Percentiles rank a stretch among this genome's conserved stretches.
These are phyloP conservation scores for Edolisoma coerulescens DNA, from an alignment of 2,113 vertebrate genomes.

Conservation along the genomic window DNA sequence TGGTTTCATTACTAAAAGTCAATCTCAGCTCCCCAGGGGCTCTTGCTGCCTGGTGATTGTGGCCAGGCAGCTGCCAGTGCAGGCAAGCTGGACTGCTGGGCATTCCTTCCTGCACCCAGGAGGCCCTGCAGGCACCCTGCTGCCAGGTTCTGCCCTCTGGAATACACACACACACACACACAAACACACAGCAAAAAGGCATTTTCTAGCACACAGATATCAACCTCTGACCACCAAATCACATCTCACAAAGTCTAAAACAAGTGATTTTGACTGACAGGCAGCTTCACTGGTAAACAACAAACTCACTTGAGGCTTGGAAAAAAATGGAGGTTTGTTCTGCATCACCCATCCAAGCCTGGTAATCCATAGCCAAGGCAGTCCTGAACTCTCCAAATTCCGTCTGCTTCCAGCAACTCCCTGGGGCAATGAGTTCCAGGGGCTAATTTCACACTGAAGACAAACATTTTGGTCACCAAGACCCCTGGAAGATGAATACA, in stretches of 20 bases:
- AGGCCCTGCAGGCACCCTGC: neutral
- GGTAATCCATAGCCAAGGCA: neutral
- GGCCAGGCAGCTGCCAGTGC: neutral
- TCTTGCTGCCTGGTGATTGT: neutral
- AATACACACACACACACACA: neutral
- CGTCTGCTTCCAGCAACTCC: neutral
- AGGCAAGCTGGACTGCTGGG: neutral
- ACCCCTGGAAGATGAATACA: neutral
- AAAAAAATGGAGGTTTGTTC: neutral
- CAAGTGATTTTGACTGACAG: neutral
- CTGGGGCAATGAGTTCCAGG: neutral
- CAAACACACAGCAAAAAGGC: neutral
- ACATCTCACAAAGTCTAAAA: neutral
- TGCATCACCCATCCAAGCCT: neutral
- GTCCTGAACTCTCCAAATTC: neutral
- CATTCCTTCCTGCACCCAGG: neutral
- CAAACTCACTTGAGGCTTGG: neutral
- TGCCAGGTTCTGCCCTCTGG: neutral
- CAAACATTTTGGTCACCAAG: neutral
- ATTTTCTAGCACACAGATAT: neutral
- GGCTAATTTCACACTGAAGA: neutral
- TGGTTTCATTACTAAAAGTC: constrained; percentile 1
- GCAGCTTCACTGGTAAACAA: neutral
- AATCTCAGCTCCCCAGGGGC: neutral
- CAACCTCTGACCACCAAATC: neutral